These are phyloP conservation scores for Nycticryphes semicollaris DNA, from an alignment of 2,113 vertebrate species.

Conservation along the genomic window DNA sequence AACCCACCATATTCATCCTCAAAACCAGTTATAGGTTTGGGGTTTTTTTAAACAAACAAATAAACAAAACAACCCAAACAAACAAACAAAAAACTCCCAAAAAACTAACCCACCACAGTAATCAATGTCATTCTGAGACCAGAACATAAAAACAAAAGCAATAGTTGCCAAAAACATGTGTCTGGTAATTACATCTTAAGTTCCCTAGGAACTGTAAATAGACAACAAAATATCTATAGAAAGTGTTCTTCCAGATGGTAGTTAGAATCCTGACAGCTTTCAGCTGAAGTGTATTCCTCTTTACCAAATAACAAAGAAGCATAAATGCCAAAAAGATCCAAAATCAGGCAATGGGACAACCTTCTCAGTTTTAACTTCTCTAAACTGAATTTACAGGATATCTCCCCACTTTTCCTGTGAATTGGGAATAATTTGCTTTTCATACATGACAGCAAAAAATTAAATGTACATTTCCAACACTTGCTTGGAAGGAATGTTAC, in stretches of 20 bases:
- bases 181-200: not conserved
- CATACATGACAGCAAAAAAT: not conserved
- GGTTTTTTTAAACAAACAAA: not conserved
- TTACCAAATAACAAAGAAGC: not conserved
- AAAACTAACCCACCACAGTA: rapidly evolving
- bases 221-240: not conserved
- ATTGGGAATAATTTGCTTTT: not conserved
- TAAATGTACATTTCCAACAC: not conserved
- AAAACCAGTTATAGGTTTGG: not conserved
- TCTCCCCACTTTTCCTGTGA: not conserved
- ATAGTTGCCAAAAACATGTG: not conserved
- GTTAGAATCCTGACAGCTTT: not conserved
- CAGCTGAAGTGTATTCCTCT: rapidly evolving
- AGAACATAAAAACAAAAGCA: not conserved
- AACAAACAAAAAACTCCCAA: not conserved
- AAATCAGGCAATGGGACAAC: not conserved
- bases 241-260: not conserved
- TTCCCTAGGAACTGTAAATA: not conserved
- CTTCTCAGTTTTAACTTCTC: not conserved
- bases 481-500: not conserved
- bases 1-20: not conserved
- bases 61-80: not conserved
- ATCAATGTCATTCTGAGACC: not conserved
- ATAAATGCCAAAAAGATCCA: not conserved
- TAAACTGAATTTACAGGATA: not conserved